phyloP scores from a whole-genome alignment of 2,888 invertebrate species.

The Urechis unicinctus region DNA sequence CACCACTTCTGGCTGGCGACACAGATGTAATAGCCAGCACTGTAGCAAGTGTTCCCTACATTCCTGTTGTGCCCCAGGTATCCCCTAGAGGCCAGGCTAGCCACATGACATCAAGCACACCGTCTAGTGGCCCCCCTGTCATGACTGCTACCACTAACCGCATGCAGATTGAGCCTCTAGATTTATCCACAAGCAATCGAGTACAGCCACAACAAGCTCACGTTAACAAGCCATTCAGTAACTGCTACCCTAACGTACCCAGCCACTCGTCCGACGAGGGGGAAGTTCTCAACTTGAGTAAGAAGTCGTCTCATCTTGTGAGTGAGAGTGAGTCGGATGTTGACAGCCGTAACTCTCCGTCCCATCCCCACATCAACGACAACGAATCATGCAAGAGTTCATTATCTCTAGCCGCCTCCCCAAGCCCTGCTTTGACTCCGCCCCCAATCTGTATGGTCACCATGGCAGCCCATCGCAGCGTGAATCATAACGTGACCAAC shows the following conservation, averaged over 20 bases:
- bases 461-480: too few species aligned
- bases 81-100: too few species aligned
- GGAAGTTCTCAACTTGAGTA: slow-evolving; percentile 70
- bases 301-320: slow-evolving; percentile 50
- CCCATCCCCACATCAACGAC: too few species aligned
- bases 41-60: slow-evolving; percentile 27
- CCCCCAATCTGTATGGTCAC: slow-evolving; percentile 6
- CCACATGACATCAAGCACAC: slow-evolving; percentile 2
- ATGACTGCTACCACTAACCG: slow-evolving; percentile 1
- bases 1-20: slow-evolving; percentile 14
- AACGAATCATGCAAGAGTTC: too few species aligned
- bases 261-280: slow-evolving; percentile 5
- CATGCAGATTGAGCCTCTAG: slow-evolving; percentile 72
- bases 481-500: not conserved
- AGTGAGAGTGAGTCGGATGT: slow-evolving; percentile 8
- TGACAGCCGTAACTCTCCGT: too few species aligned
- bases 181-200: slow-evolving; percentile 60
- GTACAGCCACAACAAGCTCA: slow-evolving; percentile 57
- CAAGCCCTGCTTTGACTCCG: slow-evolving; percentile 9
- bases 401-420: slow-evolving; percentile 4
- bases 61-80: slow-evolving; percentile 39
- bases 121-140: slow-evolving; percentile 8
- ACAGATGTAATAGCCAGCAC: slow-evolving; percentile 15
- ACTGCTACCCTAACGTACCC: slow-evolving; percentile 56
- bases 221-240: slow-evolving; percentile 54